These are phyloP conservation scores for Melieria omissa DNA, from an alignment of 2,888 invertebrate species.

Conservation along the genomic window DNA sequence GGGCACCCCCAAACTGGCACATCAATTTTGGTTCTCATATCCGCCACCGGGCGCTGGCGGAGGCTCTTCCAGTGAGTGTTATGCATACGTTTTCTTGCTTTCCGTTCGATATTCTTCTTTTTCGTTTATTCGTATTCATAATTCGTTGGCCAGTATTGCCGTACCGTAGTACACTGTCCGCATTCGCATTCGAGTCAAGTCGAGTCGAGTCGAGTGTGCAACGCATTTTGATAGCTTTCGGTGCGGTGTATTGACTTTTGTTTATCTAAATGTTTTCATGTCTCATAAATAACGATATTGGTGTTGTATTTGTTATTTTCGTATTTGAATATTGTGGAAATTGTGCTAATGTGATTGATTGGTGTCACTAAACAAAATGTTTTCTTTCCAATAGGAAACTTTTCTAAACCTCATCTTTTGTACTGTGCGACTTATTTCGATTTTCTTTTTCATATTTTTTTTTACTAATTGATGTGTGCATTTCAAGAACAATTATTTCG, in stretches of 20 bases:
- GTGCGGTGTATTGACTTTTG: conserved; percentile 1
- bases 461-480: no score
- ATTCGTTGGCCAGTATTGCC: neutral
- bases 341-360: no score
- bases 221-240: neutral
- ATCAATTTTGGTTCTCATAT: conserved; percentile 88
- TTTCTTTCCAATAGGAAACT: no score
- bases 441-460: no score
- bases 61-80: conserved; percentile 71
- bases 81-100: neutral
- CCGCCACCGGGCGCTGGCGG: conserved; percentile 82
- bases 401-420: no score
- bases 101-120: conserved; percentile 15
- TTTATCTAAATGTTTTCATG: conserved; percentile 12
- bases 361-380: no score
- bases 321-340: conserved; percentile 8
- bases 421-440: no score
- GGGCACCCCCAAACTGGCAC: conserved; percentile 77
- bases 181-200: no score
- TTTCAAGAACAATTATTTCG: no score
- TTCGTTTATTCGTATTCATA: conserved; percentile 9
- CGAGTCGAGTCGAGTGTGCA: no score
- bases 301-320: neutral
- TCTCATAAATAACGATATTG: neutral
- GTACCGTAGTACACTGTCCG: no score